Evolutionary conservation across 37 sponge, comb jelly and placozoan species (phyloP), one percentile per base, ranked within the genome.

Genomic region (Aphrocallistes beatrix): DNA sequence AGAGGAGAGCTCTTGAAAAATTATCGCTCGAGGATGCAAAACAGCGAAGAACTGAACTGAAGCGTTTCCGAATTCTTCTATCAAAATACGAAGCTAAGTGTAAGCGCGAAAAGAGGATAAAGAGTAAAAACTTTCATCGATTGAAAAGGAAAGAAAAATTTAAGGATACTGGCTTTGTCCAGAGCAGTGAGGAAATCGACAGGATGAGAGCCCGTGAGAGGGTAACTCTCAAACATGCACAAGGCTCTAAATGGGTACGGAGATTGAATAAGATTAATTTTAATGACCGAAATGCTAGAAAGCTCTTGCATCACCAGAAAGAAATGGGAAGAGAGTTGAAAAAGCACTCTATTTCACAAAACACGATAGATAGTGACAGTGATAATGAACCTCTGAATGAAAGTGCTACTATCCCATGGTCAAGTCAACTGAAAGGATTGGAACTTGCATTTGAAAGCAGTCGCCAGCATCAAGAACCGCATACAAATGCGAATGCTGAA

Each of bases 51-150:
- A 60, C 75, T 32, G 75, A 60, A 13, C 75, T 60, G 17, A 60
- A 60, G n/a, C 75, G 75, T 25, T 60, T 60, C 21, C 75, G 75
- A 3, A 60, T 60, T 60, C 75, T 60, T 32, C 75, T 60, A 6
- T 60, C 75, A 3, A 60, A 60, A 60, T 60, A 60, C 75, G 75
- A 60, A 60, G 75, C 75, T 25, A 60, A 60, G 75, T 60, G 75
- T 60, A 60, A 60, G n/a, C 75, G 75, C 75, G 75, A 60, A 60
- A 60, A 60, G 34, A 19, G 75, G n/a, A 60, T 60, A 25, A 60
- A 60, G n/a, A 60, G 75, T 60, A 60, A 60, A 60, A 19, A 60
- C n/a, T 60, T 60, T 60, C 75, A 60, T 60, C 10, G n/a, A 60
- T 25, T 60, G 75, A 60, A 60, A 28, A 60, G 75, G n/a, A 60